These are phyloP conservation scores for Bufotes viridis DNA, from an alignment of 2,797 vertebrate genomes.

Conservation along the genomic window DNA sequence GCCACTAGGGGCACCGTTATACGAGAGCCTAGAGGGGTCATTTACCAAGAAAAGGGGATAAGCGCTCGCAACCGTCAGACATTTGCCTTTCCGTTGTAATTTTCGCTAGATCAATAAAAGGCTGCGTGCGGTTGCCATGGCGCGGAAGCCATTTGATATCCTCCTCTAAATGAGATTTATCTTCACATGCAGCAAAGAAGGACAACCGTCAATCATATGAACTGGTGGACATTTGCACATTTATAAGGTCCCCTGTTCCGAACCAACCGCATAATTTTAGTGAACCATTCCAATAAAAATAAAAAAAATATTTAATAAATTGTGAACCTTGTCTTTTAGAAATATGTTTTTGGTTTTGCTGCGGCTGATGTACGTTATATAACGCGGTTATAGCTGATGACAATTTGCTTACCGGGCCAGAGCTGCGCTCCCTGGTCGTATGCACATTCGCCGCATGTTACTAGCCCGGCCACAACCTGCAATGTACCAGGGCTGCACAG, in stretches of 20 bases:
- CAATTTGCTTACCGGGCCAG: no score
- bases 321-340: no score
- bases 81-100: constrained; percentile 8
- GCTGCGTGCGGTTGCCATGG: neutral
- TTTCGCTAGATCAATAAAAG: constrained; percentile 6
- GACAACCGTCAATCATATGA: neutral
- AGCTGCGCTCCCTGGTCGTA: no score
- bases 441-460: no score
- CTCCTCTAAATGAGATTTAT: constrained; percentile 6
- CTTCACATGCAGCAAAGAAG: neutral
- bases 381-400: no score
- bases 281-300: neutral
- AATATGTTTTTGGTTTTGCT: no score
- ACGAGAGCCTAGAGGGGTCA: neutral
- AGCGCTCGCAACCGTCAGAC: neutral
- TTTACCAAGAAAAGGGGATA: neutral
- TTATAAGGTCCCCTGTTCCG: neutral
- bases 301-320: no score
- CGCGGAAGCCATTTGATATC: neutral
- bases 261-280: neutral
- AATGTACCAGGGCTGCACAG: no score
- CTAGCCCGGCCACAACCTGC: no score
- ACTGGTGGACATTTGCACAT: neutral
- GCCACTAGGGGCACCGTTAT: neutral
- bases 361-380: no score